phyloP scores from a whole-genome alignment of 2,888 invertebrate species.

The Heteromyza rotundicornis region DNA sequence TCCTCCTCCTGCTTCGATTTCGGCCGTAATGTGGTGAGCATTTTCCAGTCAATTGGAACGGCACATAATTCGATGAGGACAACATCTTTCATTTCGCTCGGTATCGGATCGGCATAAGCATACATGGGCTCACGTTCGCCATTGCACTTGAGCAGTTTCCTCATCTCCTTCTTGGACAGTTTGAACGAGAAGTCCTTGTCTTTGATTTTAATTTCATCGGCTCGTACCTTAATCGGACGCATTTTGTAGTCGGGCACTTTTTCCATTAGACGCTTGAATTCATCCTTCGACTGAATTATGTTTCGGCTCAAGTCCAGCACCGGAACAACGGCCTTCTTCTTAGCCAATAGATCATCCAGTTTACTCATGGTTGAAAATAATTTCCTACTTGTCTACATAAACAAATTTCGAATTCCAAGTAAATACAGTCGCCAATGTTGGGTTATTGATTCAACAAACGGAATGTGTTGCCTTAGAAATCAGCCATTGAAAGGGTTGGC shows the following conservation, averaged over 20 bases:
- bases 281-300: slow-evolving; percentile 78
- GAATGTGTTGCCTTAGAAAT: too few species aligned
- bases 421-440: too few species aligned
- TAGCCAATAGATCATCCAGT: slow-evolving; percentile 82
- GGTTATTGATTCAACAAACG: too few species aligned
- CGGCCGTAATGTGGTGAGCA: slow-evolving; percentile 87
- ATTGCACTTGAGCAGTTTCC: slow-evolving; percentile 59
- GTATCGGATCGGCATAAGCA: slow-evolving; percentile 76
- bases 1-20: slow-evolving; percentile 85
- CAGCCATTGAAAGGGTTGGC: too few species aligned
- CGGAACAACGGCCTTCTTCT: slow-evolving; percentile 84
- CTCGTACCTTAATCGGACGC: slow-evolving; percentile 81
- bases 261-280: slow-evolving; percentile 81
- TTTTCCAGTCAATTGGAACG: slow-evolving; percentile 90
- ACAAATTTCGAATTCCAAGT: too few species aligned
- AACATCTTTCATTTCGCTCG: slow-evolving; percentile 74
- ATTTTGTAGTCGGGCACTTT: slow-evolving; percentile 91
- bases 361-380: slow-evolving; percentile 65
- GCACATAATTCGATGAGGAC: slow-evolving; percentile 72
- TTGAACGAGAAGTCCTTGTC: slow-evolving; percentile 79
- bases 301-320: slow-evolving; percentile 85
- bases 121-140: slow-evolving; percentile 58
- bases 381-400: too few species aligned
- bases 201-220: slow-evolving; percentile 78
- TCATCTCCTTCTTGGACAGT: slow-evolving; percentile 75